A percentile compares a stretch with the other conserved stretches of the same genome.
Conservation (phyloP, 2,113 vertebrate species). For the Oncorhynchus clarkii region DNA sequence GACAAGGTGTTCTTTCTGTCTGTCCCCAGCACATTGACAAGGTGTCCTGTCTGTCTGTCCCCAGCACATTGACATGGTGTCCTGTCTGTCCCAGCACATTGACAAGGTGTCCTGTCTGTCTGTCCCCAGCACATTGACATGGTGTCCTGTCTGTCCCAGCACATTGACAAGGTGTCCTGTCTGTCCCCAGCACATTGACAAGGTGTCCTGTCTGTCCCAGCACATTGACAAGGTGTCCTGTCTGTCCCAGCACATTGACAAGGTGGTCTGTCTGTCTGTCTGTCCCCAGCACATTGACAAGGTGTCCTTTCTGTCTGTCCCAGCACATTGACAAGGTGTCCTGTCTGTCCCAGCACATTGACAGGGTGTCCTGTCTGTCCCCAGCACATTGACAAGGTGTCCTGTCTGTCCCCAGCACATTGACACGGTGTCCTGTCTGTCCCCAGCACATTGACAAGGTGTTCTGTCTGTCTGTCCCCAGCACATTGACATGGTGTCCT, state of each 20-base stretch:
- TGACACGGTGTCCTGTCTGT: no score
- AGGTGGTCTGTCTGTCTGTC: no score
- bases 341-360: not conserved
- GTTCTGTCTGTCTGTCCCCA: no score
- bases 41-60: not conserved
- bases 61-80: no score
- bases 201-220: conserved; percentile 75
- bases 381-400: no score
- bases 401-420: not conserved
- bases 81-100: no score
- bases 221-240: not conserved
- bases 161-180: not conserved
- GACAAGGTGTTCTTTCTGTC: not conserved
- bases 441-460: no score
- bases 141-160: not conserved
- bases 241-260: not conserved
- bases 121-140: not conserved
- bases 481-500: no score
- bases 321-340: no score
- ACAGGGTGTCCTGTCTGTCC: not conserved
- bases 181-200: conserved; percentile 88
- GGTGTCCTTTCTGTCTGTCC: no score
- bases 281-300: no score
- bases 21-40: not conserved
- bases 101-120: no score